phyloP scores from a whole-genome alignment of 2,888 invertebrate species.

The Isotomurus palustris region DNA sequence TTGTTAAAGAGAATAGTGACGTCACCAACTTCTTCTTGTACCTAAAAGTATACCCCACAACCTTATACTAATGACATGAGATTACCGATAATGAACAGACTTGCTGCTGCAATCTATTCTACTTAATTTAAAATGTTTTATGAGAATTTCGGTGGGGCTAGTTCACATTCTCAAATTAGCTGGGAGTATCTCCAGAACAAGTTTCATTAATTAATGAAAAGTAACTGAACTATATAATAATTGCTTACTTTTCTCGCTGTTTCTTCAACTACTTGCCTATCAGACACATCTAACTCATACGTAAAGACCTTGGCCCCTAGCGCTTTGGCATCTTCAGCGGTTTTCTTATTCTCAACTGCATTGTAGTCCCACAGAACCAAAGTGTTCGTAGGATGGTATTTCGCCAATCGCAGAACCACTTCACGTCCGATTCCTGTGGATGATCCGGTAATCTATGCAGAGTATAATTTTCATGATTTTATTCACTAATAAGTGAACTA shows the following conservation, averaged over 20 bases:
- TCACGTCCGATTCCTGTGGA: constrained; percentile 64
- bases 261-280: constrained; percentile 51
- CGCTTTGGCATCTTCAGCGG: constrained; percentile 54
- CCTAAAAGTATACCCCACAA: constrained; percentile 42
- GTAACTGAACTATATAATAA: not conserved
- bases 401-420: constrained; percentile 59
- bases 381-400: constrained; percentile 52
- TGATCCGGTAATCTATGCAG: constrained; percentile 62
- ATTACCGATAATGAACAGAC: too few relatives aligned
- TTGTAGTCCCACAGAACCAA: constrained; percentile 66
- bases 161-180: too few relatives aligned
- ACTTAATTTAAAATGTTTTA: too few relatives aligned
- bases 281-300: constrained; percentile 59
- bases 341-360: constrained; percentile 53
- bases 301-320: constrained; percentile 54
- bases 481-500: too few relatives aligned
- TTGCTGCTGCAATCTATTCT: too few relatives aligned
- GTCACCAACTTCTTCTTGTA: constrained; percentile 57
- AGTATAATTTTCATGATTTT: constrained; percentile 11
- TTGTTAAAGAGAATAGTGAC: constrained; percentile 68
- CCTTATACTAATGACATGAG: too few relatives aligned
- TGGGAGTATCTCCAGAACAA: not conserved
- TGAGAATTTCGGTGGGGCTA: too few relatives aligned
- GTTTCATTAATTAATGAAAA: not conserved
- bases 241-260: constrained; percentile 19